Percentiles rank a stretch among this genome's conserved stretches.
phyloP scores from a whole-genome alignment of 2,113 vertebrate species.

The Phycodurus eques region DNA sequence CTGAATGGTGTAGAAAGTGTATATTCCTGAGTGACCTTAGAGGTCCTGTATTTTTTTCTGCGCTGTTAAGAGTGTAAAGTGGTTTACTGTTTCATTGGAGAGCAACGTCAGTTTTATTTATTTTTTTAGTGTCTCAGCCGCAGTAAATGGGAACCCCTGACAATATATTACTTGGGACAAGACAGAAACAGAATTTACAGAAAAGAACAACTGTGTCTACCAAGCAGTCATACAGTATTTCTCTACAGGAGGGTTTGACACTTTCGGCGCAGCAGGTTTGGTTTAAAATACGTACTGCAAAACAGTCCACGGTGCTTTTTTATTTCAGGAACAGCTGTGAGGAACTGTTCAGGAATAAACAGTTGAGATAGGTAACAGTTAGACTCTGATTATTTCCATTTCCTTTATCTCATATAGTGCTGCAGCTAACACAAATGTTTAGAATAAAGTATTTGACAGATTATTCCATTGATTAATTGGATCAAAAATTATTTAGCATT shows the following conservation, averaged over 20 bases:
- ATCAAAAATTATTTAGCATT: too few species aligned
- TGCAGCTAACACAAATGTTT: too few species aligned
- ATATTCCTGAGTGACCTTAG: conserved; percentile 6
- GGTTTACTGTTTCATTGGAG: conserved; percentile 21
- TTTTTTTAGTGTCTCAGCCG: conserved; percentile 21
- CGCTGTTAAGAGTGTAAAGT: background rate
- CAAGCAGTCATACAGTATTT: background rate
- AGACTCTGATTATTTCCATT: background rate
- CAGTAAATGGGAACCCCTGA: conserved; percentile 21
- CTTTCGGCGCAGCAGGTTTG: background rate
- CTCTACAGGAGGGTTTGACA: background rate
- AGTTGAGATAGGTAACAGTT: background rate
- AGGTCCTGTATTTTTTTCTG: conserved; percentile 9
- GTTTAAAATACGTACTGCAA: background rate
- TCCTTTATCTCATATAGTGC: too few species aligned
- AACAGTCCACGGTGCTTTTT: background rate
- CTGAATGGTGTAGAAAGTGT: background rate
- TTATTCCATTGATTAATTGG: too few species aligned
- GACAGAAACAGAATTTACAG: conserved; percentile 5
- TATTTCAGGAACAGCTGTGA: too few species aligned
- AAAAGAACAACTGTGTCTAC: conserved; percentile 1
- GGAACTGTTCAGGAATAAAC: too few species aligned
- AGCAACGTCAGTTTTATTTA: conserved; percentile 11
- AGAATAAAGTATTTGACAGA: too few species aligned
- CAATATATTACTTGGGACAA: conserved; percentile 16